Evolutionary conservation across 2,797 vertebrate genomes (phyloP).

Genomic region (Chaetophractus vellerosus): DNA sequence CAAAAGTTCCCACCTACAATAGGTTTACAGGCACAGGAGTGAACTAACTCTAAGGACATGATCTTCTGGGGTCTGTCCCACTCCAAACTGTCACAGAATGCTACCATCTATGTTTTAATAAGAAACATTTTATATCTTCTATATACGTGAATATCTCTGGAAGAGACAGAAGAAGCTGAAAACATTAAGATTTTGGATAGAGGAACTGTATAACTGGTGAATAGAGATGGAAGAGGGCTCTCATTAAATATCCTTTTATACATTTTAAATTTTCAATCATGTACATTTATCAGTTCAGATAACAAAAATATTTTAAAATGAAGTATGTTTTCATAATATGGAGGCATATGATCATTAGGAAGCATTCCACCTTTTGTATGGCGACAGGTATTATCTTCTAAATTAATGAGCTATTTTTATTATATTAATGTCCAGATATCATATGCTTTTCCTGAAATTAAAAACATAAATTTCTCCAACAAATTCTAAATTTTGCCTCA

Average conservation of each 20-base stretch:
- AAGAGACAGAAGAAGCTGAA: not conserved
- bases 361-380: not conserved
- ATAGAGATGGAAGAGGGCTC: not conserved
- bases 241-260: not conserved
- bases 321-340: not conserved
- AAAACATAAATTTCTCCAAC: not conserved
- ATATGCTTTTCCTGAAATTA: not conserved
- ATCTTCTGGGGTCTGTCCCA: too few species aligned
- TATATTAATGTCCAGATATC: not conserved
- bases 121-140: not conserved
- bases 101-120: not conserved
- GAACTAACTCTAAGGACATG: too few species aligned
- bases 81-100: too few species aligned
- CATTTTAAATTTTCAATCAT: conserved; percentile 6
- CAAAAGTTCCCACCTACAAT: too few species aligned
- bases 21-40: too few species aligned
- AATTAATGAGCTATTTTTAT: not conserved
- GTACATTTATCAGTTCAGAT: not conserved
- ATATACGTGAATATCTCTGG: not conserved
- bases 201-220: not conserved
- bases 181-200: not conserved
- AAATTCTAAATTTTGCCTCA: not conserved
- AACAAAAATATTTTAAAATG: not conserved
- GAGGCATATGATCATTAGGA: not conserved
- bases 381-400: not conserved